phyloP scores from a whole-genome alignment of 2,797 vertebrate species.

The Hyperoplus lanceolatus region DNA sequence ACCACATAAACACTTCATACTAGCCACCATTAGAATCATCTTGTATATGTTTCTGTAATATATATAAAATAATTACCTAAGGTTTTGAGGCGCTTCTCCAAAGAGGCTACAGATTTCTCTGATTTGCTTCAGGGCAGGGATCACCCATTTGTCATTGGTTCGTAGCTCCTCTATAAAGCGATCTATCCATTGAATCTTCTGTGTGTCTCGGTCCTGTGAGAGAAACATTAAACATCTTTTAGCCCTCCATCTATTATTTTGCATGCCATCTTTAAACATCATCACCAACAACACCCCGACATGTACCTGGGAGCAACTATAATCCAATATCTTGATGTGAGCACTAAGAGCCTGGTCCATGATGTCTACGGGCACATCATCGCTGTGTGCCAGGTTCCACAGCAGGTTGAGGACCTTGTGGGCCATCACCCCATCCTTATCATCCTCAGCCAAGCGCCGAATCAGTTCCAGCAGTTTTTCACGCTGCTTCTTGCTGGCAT shows the following conservation, averaged over 20 bases:
- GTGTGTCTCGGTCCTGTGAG: conserved; percentile 96
- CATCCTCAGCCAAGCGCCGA: conserved; percentile 97
- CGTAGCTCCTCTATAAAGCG: conserved; percentile 99
- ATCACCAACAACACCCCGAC: not conserved
- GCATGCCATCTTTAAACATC: not conserved
- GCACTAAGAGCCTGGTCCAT: conserved; percentile 99
- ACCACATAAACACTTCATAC: conserved; percentile 15
- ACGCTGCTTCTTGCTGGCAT: conserved; percentile 99
- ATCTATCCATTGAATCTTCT: conserved; percentile 99
- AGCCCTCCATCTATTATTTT: conserved; percentile 1
- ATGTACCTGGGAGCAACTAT: conserved; percentile 98
- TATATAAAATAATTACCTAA: conserved; percentile 88
- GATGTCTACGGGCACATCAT: conserved; percentile 99
- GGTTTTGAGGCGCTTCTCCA: conserved; percentile 98
- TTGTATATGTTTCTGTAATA: conserved; percentile 6
- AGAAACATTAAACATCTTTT: conserved; percentile 18
- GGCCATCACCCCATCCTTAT: conserved; percentile 99
- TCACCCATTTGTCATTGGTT: conserved; percentile 99
- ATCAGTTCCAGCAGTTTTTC: conserved; percentile 98
- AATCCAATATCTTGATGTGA: conserved; percentile 99
- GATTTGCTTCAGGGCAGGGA: conserved; percentile 98
- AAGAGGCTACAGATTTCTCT: conserved; percentile 99
- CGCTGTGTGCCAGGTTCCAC: conserved; percentile 99
- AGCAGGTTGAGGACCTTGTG: conserved; percentile 98
- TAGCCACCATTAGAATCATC: not conserved